Percentiles rank a stretch among this genome's conserved stretches.
These are phyloP conservation scores for Rousettus madagascariensis DNA, from an alignment of 2,797 vertebrate species.

Conservation along the genomic window DNA sequence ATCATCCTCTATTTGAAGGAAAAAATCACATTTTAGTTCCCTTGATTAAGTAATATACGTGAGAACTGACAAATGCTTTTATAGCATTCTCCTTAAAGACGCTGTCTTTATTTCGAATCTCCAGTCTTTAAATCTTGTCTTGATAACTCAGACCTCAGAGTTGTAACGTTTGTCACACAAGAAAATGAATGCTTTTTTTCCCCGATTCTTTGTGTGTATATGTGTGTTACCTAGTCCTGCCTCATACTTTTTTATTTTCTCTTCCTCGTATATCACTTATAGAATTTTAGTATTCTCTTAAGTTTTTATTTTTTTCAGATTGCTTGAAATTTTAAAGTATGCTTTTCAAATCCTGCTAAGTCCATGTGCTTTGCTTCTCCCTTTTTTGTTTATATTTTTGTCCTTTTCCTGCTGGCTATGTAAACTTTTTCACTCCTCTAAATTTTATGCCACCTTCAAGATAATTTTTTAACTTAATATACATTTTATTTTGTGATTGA, in stretches of 20 bases:
- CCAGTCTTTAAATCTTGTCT: not conserved
- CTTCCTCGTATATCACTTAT: not conserved
- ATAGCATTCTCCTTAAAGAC: constrained; percentile 6
- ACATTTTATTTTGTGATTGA: constrained; percentile 13
- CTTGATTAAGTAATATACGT: not conserved
- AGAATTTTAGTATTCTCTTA: not conserved
- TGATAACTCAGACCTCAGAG: not conserved
- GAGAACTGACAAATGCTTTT: not conserved
- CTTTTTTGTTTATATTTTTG: constrained; percentile 51
- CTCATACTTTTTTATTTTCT: not conserved
- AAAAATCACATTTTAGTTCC: constrained; percentile 16
- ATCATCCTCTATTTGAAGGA: not conserved
- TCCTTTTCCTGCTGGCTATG: not conserved
- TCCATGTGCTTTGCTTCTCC: not conserved
- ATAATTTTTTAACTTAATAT: constrained; percentile 38
- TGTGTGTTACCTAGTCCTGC: not conserved
- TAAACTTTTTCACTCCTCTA: not conserved
- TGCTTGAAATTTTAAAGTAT: constrained; percentile 46
- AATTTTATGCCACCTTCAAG: not conserved
- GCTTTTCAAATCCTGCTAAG: constrained; percentile 44
- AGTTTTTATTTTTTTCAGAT: not conserved
- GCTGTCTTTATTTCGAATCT: not conserved
- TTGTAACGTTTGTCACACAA: not conserved
- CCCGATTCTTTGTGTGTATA: not conserved
- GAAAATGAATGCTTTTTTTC: not conserved